Percentiles rank a stretch among this genome's conserved stretches.
These are phyloP conservation scores for Pelecanus crispus DNA, from an alignment of 2,113 vertebrate species.

Conservation along the genomic window DNA sequence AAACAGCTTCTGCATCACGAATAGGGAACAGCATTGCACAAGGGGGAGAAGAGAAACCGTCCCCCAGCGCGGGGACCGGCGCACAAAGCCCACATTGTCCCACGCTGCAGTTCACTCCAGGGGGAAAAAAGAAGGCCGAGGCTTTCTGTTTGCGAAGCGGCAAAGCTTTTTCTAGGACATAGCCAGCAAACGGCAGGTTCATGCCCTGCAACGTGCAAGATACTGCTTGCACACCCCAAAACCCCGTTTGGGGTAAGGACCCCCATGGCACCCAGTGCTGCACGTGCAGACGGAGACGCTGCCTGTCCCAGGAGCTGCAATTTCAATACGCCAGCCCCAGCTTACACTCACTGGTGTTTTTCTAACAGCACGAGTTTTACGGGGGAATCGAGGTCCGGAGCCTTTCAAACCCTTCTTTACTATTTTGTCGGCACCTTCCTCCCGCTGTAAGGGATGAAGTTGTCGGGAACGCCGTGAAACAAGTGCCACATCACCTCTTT, in stretches of 20 bases:
- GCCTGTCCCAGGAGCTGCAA: not conserved
- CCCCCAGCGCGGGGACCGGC: not conserved
- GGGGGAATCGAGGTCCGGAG: not conserved
- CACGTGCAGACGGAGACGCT: rapidly evolving
- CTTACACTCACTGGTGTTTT: rapidly evolving
- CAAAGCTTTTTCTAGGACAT: not conserved
- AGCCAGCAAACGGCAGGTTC: rapidly evolving
- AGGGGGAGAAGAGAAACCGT: not conserved
- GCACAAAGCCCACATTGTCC: slow-evolving; percentile 49
- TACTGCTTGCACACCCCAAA: not conserved
- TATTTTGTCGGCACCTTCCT: not conserved
- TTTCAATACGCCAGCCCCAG: not conserved
- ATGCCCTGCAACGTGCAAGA: rapidly evolving
- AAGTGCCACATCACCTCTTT: slow-evolving; percentile 4
- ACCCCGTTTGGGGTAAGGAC: not conserved
- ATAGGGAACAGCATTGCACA: not conserved
- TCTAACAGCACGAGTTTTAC: not conserved
- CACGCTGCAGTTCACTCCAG: not conserved
- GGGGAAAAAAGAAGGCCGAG: not conserved
- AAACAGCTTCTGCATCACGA: not conserved
- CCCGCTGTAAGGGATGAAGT: not conserved
- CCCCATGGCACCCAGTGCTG: rapidly evolving
- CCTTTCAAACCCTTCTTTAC: not conserved
- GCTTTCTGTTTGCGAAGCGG: not conserved
- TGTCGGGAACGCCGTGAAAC: not conserved